A percentile compares a stretch with the other conserved stretches of the same genome.
Evolutionary conservation across 2,797 vertebrate genomes (phyloP).

Genomic region (Pseudocheirus occidentalis): DNA sequence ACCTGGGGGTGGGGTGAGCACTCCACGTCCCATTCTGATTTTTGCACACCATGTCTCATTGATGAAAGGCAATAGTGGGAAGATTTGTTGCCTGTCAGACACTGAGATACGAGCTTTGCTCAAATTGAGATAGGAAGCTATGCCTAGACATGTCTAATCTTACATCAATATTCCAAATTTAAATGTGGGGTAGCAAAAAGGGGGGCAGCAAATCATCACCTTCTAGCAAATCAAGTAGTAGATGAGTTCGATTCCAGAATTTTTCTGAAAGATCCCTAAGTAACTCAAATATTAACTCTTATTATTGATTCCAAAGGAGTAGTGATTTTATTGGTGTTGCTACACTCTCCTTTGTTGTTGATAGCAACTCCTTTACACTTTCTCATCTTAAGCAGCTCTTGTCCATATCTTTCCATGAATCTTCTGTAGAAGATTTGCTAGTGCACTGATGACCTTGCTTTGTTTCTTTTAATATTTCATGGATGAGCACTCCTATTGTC

Average conservation of each 20-base stretch:
- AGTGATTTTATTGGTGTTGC: not conserved
- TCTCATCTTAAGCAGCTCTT: not conserved
- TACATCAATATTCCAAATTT: not conserved
- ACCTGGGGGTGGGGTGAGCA: not conserved
- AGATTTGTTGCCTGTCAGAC: slow-evolving; percentile 16
- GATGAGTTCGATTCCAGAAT: not conserved
- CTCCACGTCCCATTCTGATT: not conserved
- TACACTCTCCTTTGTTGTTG: not conserved
- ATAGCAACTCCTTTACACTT: not conserved
- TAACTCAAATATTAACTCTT: not conserved
- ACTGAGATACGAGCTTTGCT: not conserved
- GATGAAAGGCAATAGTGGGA: not conserved
- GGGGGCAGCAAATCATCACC: not conserved
- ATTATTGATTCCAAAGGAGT: not conserved
- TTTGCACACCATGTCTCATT: not conserved
- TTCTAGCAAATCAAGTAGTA: not conserved
- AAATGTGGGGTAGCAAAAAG: not conserved
- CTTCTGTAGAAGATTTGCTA: not conserved
- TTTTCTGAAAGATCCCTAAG: not conserved
- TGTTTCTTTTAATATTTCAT: not conserved
- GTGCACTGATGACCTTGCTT: not conserved
- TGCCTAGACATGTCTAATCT: not conserved
- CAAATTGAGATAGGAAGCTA: not conserved
- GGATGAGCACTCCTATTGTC: not conserved
- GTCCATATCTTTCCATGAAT: not conserved